Evolutionary conservation across 2,797 vertebrate genomes (phyloP).

Genomic region (Falco berigora): DNA sequence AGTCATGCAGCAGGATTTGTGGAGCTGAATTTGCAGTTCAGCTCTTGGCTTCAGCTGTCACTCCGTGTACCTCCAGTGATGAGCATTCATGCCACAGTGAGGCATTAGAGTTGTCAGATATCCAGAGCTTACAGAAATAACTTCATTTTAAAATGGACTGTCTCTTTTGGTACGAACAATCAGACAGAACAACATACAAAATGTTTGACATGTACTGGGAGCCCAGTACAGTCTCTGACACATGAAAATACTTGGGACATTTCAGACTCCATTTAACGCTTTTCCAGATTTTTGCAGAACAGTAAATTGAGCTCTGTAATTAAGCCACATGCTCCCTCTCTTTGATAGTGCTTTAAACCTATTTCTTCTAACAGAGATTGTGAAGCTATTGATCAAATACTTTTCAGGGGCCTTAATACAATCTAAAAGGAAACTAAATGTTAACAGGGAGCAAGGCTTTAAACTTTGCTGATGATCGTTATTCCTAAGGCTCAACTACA

Average conservation of each 20-base stretch:
- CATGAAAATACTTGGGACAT: background rate
- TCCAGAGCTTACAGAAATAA: constrained; percentile 39
- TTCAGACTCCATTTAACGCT: constrained; percentile 1
- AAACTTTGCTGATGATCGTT: background rate
- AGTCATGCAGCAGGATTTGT: constrained; percentile 30
- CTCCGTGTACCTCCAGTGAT: background rate
- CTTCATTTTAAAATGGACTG: constrained; percentile 47
- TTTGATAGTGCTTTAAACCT: background rate
- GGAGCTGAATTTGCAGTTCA: constrained; percentile 48
- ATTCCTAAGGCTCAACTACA: background rate
- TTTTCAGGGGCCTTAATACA: background rate
- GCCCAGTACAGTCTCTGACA: background rate
- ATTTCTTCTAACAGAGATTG: background rate
- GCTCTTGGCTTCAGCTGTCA: constrained; percentile 42
- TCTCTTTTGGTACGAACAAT: constrained; percentile 31
- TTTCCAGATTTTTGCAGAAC: background rate
- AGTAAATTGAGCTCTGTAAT: background rate
- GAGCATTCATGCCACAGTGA: background rate
- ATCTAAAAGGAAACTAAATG: background rate
- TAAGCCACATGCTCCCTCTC: background rate
- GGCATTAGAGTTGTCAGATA: constrained; percentile 35
- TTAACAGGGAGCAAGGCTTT: background rate
- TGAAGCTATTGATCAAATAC: background rate
- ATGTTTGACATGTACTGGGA: background rate
- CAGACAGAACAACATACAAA: constrained; percentile 33